Evolutionary conservation across 2,888 invertebrate genomes (phyloP).

Genomic region (Thereva unica): DNA sequence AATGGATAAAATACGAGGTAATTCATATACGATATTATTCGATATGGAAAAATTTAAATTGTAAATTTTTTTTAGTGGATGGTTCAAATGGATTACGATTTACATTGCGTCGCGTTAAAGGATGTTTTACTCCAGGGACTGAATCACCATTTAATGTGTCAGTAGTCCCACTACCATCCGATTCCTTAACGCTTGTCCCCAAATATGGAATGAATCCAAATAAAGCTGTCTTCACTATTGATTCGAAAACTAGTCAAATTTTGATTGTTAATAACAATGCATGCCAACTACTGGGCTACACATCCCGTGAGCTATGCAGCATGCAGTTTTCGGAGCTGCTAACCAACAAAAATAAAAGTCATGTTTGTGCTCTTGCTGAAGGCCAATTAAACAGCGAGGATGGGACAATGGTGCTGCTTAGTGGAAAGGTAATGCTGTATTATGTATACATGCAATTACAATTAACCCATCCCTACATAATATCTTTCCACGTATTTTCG

Average conservation of each 20-base stretch:
- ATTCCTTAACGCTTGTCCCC: constrained; percentile 60
- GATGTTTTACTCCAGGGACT: constrained; percentile 52
- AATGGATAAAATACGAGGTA: constrained; percentile 62
- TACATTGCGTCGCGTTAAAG: constrained; percentile 59
- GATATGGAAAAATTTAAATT: background rate
- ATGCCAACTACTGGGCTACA: constrained; percentile 64
- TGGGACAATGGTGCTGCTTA: constrained; percentile 65
- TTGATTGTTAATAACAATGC: constrained; percentile 71
- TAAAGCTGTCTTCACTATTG: constrained; percentile 70
- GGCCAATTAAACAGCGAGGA: constrained; percentile 61
- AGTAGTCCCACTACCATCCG: constrained; percentile 51
- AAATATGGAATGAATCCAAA: constrained; percentile 64
- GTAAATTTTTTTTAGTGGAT: constrained; percentile 55
- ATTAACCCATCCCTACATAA: background rate
- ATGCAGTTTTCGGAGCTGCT: constrained; percentile 62
- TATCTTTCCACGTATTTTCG: background rate
- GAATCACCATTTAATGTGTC: constrained; percentile 48
- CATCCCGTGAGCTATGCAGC: constrained; percentile 61
- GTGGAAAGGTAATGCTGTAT: constrained; percentile 62
- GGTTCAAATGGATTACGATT: constrained; percentile 63
- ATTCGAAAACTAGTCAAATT: constrained; percentile 68
- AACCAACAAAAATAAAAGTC: constrained; percentile 60
- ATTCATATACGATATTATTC: background rate
- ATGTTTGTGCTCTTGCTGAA: constrained; percentile 61
- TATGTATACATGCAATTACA: constrained; percentile 7